Conservation (phyloP, 2,113 vertebrate species). For the Brachyhypopomus gauderio region DNA sequence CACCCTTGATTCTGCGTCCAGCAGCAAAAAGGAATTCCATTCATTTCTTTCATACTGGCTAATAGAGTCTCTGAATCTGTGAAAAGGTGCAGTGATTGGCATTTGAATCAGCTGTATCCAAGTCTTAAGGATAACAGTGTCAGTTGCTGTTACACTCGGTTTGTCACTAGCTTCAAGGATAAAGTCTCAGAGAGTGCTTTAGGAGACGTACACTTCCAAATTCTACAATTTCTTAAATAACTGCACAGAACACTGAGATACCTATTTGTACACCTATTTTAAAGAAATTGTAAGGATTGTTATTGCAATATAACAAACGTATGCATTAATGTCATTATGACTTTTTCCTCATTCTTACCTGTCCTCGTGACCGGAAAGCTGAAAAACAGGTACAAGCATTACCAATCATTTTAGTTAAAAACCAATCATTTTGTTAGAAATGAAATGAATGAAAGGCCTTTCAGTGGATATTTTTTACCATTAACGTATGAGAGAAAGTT, state of each 20-base stretch:
- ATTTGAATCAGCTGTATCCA: neutral
- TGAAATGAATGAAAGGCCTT: neutral
- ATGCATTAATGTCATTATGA: too few species aligned
- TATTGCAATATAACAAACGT: too few species aligned
- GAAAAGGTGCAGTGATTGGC: neutral
- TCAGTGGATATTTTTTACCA: conserved; percentile 27
- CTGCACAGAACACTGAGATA: too few species aligned
- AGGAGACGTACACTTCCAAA: too few species aligned
- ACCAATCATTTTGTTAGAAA: neutral
- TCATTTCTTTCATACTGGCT: neutral
- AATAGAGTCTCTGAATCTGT: neutral
- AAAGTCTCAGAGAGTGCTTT: neutral
- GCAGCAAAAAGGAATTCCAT: neutral
- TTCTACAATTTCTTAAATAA: too few species aligned
- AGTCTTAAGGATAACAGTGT: neutral
- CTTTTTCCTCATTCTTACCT: too few species aligned
- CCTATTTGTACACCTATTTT: too few species aligned
- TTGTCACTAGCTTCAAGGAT: neutral
- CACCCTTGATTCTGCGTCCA: neutral
- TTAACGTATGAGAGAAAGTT: neutral
- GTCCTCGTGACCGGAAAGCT: too few species aligned
- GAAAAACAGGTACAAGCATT: too few species aligned
- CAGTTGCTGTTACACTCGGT: neutral
- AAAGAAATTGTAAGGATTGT: too few species aligned
- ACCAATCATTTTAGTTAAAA: neutral